A percentile compares a stretch with the other conserved stretches of the same genome.
These are phyloP conservation scores for Baccha elongata DNA, from an alignment of 2,888 invertebrate genomes.

Conservation along the genomic window DNA sequence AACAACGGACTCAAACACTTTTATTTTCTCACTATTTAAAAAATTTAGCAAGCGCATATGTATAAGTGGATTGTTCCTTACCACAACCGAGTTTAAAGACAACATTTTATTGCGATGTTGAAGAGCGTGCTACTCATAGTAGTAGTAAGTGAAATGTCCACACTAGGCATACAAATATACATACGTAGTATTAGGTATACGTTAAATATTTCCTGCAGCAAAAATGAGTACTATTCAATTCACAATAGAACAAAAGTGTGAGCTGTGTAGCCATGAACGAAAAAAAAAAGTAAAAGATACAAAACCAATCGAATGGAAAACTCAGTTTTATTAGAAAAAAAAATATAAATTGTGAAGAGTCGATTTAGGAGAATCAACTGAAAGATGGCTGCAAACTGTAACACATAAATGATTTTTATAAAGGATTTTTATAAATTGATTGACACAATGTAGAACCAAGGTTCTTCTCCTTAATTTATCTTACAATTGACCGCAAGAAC, in stretches of 20 bases:
- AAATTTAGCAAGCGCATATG: constrained; percentile 10
- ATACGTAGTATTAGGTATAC: no score
- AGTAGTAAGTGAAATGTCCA: neutral
- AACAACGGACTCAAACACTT: constrained; percentile 45
- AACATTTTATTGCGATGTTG: no score
- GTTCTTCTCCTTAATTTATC: constrained; percentile 14
- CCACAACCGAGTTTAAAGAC: constrained; percentile 33
- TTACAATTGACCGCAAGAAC: constrained; percentile 34
- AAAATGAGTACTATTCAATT: neutral
- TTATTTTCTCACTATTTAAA: constrained; percentile 12
- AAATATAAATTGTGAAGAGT: no score
- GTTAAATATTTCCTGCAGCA: constrained; percentile 47
- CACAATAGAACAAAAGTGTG: constrained; percentile 1
- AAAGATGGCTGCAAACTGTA: neutral
- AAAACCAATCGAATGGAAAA: constrained; percentile 43
- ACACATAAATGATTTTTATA: constrained; percentile 13
- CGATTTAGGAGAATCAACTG: neutral
- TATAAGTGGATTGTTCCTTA: constrained; percentile 55
- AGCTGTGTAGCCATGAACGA: constrained; percentile 8
- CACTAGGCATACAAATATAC: constrained; percentile 35
- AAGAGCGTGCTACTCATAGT: constrained; percentile 41
- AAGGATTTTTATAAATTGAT: constrained; percentile 37
- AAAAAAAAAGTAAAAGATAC: neutral
- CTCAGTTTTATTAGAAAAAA: constrained; percentile 12
- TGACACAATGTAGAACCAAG: constrained; percentile 12